Base-by-base conservation (phyloP, 2,113 vertebrate genomes). In the Chitala chitala region DNA sequence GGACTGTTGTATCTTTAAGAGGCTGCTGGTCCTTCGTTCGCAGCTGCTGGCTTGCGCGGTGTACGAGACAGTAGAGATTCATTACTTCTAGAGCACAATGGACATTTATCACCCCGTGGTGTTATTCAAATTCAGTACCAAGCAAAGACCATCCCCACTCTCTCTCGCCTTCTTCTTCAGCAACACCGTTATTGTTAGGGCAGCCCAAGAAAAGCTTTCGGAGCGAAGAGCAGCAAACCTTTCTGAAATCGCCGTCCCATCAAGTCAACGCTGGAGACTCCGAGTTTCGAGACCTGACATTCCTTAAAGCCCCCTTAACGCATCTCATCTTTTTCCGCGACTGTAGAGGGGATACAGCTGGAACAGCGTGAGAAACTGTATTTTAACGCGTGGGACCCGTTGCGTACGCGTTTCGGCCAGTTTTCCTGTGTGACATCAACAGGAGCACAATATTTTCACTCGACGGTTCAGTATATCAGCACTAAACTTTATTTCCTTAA, bases 121-220 rank as follows among this genome's bases (percentile, higher is more conserved):
- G 95, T 96, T 96, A 98, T 98, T 98, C 94, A 96, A 94, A 96
- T 94, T 92, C 95, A 94, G 96, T 96, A 96, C 95, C 96, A 96
- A 94, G 94, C 94, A 92, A 94, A 92, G 93, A 92, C 89, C 92
- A 93, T 93, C 94, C 91, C 93, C 93, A 93, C 92, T 94, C 93
- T 80, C 86, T 87, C 91, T 89, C 86, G 87, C 91, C 87, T 79
- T 85, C 89, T 85, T 87, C 86, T 90, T 87, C 86, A 86, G 91
- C 89, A 91, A 91, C 92, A 89, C 89, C 90, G 88, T 89, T 87
- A 94, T 93, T 94, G 93, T 94, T 92, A 91, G 82, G 89, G 90
- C 87, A 79, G 89, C 88, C 87, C 88, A 90, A 93, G 93, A 92
- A 93, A 93, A 90, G 90, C 90, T 91, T 85, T 53, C 69, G 84